Evolutionary conservation across 2,113 vertebrate genomes (phyloP).

Genomic region (Phodopus roborovskii): DNA sequence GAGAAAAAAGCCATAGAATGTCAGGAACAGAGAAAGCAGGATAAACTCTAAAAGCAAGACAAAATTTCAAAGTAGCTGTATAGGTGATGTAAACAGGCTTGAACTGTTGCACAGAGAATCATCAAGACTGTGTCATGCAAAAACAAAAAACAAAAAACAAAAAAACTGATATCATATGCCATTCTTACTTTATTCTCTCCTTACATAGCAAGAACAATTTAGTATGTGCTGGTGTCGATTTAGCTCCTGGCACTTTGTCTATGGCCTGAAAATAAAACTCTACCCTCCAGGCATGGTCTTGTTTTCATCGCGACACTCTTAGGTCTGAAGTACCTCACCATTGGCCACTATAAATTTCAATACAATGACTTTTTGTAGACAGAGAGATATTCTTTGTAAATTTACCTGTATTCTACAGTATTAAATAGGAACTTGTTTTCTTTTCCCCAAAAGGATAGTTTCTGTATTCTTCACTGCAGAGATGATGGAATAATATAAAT

Average conservation of each 20-base stretch:
- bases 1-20: not conserved
- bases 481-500: slow-evolving; percentile 7
- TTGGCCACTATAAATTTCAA: not conserved
- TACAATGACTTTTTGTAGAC: not conserved
- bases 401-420: not conserved
- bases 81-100: not conserved
- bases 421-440: not conserved
- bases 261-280: not conserved
- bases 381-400: not conserved
- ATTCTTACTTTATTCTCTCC: not conserved
- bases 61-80: not conserved
- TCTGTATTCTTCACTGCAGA: not conserved
- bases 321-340: not conserved
- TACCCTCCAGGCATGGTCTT: not conserved
- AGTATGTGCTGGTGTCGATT: not conserved
- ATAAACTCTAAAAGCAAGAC: not conserved
- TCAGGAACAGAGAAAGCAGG: not conserved
- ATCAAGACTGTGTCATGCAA: no score
- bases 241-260: not conserved
- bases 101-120: not conserved
- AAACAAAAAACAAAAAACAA: no score
- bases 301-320: not conserved
- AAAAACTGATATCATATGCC: no score
- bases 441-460: not conserved
- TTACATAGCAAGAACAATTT: not conserved